phyloP scores from a whole-genome alignment of 1,140 invertebrate species.

The Chionoecetes opilio region DNA sequence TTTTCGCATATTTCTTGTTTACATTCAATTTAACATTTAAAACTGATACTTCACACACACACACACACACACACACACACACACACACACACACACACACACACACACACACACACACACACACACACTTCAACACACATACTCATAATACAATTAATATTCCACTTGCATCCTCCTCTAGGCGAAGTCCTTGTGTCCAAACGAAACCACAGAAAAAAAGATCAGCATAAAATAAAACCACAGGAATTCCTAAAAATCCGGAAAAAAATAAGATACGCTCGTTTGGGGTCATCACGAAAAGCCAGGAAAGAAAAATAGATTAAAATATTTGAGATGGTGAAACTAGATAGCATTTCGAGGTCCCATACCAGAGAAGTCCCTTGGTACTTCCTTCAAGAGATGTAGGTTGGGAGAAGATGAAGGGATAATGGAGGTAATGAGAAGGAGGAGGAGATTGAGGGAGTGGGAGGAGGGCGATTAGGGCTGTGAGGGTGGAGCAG shows the following conservation, averaged over 20 bases:
- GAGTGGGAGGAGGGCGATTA: neutral
- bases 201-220: no score
- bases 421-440: neutral
- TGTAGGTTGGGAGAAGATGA: neutral
- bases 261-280: no score
- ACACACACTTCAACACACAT: constrained; percentile 39
- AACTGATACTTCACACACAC: neutral
- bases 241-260: no score
- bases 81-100: neutral
- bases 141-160: neutral
- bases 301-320: neutral
- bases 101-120: neutral
- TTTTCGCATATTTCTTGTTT: neutral
- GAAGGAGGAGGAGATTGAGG: neutral
- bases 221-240: no score
- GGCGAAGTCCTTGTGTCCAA: no score
- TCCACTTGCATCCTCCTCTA: neutral
- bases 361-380: no score
- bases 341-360: neutral
- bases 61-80: constrained; percentile 9
- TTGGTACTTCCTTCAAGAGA: no score
- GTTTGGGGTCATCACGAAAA: neutral
- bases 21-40: neutral
- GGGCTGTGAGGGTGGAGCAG: neutral
- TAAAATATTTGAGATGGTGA: neutral